Conservation (phyloP, 2,113 vertebrate genomes). For the Antechinus flavipes region DNA sequence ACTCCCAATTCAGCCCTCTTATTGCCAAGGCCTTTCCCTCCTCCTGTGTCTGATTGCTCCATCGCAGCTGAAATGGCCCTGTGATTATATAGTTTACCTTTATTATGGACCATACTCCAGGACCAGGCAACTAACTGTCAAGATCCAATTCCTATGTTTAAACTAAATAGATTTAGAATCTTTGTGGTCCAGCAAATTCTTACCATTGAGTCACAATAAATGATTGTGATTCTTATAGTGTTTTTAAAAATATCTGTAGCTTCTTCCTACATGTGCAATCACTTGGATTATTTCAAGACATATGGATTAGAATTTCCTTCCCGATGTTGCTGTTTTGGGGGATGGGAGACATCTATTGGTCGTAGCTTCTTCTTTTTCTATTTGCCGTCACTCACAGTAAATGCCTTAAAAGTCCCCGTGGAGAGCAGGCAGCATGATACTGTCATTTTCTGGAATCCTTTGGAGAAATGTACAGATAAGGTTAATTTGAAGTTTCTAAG, state of each 20-base stretch:
- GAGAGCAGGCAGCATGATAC: not conserved
- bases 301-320: accelerated
- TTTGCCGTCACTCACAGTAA: not conserved
- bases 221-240: not conserved
- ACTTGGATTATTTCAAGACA: not conserved
- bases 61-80: accelerated
- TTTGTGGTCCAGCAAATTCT: slow-evolving; percentile 17
- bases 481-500: slow-evolving; percentile 1
- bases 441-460: not conserved
- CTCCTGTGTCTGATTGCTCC: accelerated
- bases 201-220: slow-evolving; percentile 4
- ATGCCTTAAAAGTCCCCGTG: not conserved
- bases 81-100: too few species aligned
- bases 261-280: not conserved
- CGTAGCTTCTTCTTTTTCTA: not conserved
- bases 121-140: not conserved
- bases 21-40: not conserved
- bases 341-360: not conserved
- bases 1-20: not conserved
- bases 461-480: not conserved
- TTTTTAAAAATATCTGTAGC: not conserved
- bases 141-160: not conserved
- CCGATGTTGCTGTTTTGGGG: not conserved
- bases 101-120: not conserved
- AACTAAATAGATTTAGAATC: not conserved